phyloP scores from a whole-genome alignment of 2,113 vertebrate species.

The Pampusana beccarii region DNA sequence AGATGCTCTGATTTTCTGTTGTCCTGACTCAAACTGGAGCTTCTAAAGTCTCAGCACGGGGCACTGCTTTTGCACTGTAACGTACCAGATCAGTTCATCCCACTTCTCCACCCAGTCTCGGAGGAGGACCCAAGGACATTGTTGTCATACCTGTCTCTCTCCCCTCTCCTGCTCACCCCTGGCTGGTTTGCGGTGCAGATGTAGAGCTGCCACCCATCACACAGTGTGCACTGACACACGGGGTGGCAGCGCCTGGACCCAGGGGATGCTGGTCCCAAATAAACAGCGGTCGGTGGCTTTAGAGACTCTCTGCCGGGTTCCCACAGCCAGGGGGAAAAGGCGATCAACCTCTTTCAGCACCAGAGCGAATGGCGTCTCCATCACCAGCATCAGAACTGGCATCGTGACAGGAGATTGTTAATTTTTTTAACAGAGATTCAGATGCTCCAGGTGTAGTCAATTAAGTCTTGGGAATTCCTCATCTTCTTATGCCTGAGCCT shows the following conservation, averaged over 20 bases:
- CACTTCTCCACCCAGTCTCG: not conserved
- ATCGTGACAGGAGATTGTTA: rapidly evolving
- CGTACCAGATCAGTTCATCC: not conserved
- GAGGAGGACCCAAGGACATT: not conserved
- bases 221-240: too few species aligned
- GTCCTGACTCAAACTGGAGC: not conserved
- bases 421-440: not conserved
- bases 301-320: rapidly evolving
- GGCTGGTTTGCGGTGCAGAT: too few species aligned
- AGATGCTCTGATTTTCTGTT: not conserved
- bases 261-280: not conserved
- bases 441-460: too few species aligned
- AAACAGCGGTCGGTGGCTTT: not conserved
- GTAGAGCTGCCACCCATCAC: not conserved
- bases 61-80: not conserved
- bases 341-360: not conserved
- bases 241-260: not conserved
- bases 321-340: not conserved
- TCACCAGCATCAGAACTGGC: not conserved
- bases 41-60: not conserved
- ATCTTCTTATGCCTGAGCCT: not conserved
- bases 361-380: not conserved
- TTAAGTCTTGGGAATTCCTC: not conserved
- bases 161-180: too few species aligned
- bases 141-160: not conserved